Percentiles rank a stretch among this genome's conserved stretches.
These are phyloP conservation scores for Athene noctua DNA, from an alignment of 2,113 vertebrate genomes.

Conservation along the genomic window DNA sequence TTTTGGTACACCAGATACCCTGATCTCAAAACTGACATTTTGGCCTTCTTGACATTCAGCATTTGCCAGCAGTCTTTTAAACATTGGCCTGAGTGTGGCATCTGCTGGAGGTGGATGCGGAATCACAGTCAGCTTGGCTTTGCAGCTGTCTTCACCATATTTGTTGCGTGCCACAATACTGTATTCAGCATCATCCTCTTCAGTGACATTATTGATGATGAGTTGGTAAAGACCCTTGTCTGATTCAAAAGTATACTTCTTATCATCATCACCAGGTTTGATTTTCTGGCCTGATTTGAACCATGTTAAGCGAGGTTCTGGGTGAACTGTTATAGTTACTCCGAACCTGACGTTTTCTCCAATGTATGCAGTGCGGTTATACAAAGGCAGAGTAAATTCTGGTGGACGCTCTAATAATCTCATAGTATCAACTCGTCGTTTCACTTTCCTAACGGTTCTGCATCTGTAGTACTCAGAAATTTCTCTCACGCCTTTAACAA, in stretches of 20 bases:
- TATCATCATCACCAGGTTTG: conserved; percentile 88
- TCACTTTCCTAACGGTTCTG: conserved; percentile 89
- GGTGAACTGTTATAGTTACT: conserved; percentile 97
- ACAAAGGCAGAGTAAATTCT: conserved; percentile 95
- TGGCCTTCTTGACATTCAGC: conserved; percentile 94
- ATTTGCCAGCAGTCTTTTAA: conserved; percentile 96
- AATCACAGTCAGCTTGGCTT: conserved; percentile 89
- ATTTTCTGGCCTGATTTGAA: conserved; percentile 97
- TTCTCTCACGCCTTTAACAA: conserved; percentile 88
- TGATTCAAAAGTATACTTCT: conserved; percentile 90
- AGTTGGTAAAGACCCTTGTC: conserved; percentile 97
- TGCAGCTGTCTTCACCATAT: conserved; percentile 95
- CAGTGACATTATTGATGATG: conserved; percentile 83
- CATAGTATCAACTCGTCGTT: conserved; percentile 90
- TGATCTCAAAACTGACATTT: conserved; percentile 91
- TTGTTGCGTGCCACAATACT: conserved; percentile 90
- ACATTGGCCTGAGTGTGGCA: conserved; percentile 94
- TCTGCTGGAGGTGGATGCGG: conserved; percentile 89
- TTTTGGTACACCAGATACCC: conserved; percentile 89
- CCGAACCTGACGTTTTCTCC: conserved; percentile 91
- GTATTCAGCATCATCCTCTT: conserved; percentile 92
- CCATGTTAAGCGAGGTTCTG: conserved; percentile 95
- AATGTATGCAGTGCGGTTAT: conserved; percentile 88
- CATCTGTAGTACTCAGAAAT: conserved; percentile 87
- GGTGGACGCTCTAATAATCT: conserved; percentile 93